Conservation (phyloP, 2,797 vertebrate genomes). For the Erithacus rubecula region DNA sequence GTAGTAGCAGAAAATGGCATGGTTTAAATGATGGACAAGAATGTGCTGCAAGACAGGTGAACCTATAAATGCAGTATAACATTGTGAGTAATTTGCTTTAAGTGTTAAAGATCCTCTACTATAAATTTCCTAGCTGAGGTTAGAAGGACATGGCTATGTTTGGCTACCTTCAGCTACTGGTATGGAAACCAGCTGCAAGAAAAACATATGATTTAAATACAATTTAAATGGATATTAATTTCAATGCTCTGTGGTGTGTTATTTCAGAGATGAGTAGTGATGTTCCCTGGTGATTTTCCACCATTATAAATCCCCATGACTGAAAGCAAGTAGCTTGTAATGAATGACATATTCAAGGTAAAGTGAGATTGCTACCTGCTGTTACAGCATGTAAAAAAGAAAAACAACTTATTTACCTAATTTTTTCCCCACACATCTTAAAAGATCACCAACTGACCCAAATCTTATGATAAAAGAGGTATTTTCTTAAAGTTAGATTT, state of each 20-base stretch:
- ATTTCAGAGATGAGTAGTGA: background rate
- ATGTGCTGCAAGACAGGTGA: background rate
- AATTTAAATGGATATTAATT: background rate
- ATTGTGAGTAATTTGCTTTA: background rate
- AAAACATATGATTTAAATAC: background rate
- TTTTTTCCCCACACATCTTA: constrained; percentile 21
- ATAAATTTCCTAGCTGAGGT: background rate
- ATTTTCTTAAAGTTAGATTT: background rate
- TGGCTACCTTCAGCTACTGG: background rate
- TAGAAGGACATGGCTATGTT: background rate
- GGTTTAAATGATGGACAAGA: background rate
- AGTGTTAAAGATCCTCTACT: background rate
- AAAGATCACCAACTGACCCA: constrained; percentile 11
- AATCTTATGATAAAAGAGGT: background rate
- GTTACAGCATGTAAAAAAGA: constrained; percentile 36
- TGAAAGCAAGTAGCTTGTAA: constrained; percentile 62
- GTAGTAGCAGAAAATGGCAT: background rate
- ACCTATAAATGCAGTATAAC: background rate
- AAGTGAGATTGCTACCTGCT: constrained; percentile 38
- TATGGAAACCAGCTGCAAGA: background rate
- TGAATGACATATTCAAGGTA: constrained; percentile 59
- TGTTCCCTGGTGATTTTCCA: constrained; percentile 35
- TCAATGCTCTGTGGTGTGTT: background rate
- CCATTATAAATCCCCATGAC: constrained; percentile 1
- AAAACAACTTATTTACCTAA: constrained; percentile 22